A percentile compares a stretch with the other conserved stretches of the same genome.
These are phyloP conservation scores for Drosophila repleta DNA, from an alignment of 1,140 invertebrate genomes.

Conservation along the genomic window DNA sequence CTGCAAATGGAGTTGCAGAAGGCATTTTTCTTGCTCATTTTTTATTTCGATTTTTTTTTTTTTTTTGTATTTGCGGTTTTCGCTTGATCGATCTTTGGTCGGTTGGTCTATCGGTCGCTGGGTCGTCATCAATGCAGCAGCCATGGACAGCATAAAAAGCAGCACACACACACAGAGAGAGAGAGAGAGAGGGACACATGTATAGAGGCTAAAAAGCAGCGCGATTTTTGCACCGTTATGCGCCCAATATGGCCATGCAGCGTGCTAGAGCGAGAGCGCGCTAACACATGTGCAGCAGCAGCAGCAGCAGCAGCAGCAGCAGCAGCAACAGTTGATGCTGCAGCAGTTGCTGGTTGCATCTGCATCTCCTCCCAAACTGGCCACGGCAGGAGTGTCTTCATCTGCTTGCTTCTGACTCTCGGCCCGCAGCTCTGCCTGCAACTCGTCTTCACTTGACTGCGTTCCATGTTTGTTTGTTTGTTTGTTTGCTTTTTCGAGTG, in stretches of 20 bases:
- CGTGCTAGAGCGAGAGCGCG: constrained; percentile 21
- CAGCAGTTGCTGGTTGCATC: constrained; percentile 61
- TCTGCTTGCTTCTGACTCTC: constrained; percentile 8
- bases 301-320: constrained; percentile 8
- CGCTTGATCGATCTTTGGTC: constrained; percentile 58
- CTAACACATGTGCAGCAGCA: constrained; percentile 58
- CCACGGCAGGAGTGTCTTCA: constrained; percentile 55
- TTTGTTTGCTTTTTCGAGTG: constrained; percentile 62
- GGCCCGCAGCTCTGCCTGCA: background rate
- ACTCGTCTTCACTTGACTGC: constrained; percentile 77
- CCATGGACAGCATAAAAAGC: constrained; percentile 52
- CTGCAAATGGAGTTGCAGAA: constrained; percentile 46
- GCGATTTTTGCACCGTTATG: constrained; percentile 82
- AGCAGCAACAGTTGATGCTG: constrained; percentile 32
- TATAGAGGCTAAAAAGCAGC: constrained; percentile 60
- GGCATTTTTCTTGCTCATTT: constrained; percentile 28
- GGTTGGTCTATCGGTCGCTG: constrained; percentile 77
- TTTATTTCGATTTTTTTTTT: constrained; percentile 33
- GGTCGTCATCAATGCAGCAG: constrained; percentile 75
- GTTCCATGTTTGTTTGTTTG: constrained; percentile 74
- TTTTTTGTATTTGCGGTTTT: constrained; percentile 65
- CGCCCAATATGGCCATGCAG: constrained; percentile 76
- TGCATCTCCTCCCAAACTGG: constrained; percentile 63
- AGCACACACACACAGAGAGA: constrained; percentile 28
- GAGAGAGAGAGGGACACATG: constrained; percentile 13